Base-by-base conservation (phyloP, 30 jellyfish, hydroid and myxozoan genomes). In the Turritopsis dohrnii region DNA sequence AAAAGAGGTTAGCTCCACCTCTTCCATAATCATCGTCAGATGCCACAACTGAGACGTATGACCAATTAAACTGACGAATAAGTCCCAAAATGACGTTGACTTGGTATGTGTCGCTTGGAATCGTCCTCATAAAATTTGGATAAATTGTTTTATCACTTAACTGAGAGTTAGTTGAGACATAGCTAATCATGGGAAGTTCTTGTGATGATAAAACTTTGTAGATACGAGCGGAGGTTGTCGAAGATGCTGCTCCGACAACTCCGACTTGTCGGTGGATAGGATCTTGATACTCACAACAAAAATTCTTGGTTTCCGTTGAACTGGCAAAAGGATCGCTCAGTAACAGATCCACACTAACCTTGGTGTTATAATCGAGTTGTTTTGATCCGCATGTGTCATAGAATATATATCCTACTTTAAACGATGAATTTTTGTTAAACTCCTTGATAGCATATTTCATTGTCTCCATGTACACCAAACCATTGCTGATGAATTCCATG, bases 1-100 rank as follows among this genome's bases (percentile, higher is more conserved):
- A 73, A 30, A 79, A 83, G 16, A n/a, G 77, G 77, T 19, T 69
- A 8, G 28, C 31, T 22, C 96, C 96, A 24, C 81, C 88, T 54
- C 95, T 53, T 30, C 96, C 96, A 71, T 89, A 89, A 31, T 83
- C 96, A 54, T 89, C 92, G 71, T 84, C 90, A 0, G 96, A 83
- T 17, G 96, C 92, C 16, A 89, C 81, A 5, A 89, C 86, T 28
- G 73, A 74, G 7, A 89, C 85, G 81, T 77, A 89, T 31, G 96
- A 76, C 96, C 96, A 89, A 26, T 79, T 71, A 52, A 89, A 89
- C 54, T 31, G 65, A 24, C 31, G 41, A 52, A 89, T 66, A 24
- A 89, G 31, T n/a, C 84, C 93, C 26, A 81, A 89, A n/a, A 89
- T 83, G 18, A 89, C 96, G 25, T 84, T 79, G 19, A 90, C 93